A percentile compares a stretch with the other conserved stretches of the same genome.
phyloP scores from a whole-genome alignment of 2,888 invertebrate genomes.

The Trilocha varians region DNA sequence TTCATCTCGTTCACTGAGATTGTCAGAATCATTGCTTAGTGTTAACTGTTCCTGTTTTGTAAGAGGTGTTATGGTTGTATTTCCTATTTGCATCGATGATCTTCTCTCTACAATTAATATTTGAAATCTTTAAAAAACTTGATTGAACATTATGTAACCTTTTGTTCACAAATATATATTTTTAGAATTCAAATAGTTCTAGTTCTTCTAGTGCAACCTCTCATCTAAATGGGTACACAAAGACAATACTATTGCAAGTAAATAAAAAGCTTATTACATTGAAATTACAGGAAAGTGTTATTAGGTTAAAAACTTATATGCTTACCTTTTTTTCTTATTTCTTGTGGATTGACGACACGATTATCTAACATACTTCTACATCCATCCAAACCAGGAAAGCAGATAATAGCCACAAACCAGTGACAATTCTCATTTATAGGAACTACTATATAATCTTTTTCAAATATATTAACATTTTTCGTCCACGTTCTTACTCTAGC shows the following conservation, averaged over 20 bases:
- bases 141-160: no score
- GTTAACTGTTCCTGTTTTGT: conserved; percentile 70
- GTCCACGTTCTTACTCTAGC: conserved; percentile 96
- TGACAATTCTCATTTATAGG: conserved; percentile 99
- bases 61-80: conserved; percentile 74
- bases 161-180: no score
- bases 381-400: conserved; percentile 89
- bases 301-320: conserved; percentile 4
- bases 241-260: no score
- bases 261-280: no score
- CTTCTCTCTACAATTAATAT: conserved; percentile 44
- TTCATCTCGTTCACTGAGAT: conserved; percentile 82
- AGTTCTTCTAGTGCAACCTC: no score
- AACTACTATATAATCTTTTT: conserved; percentile 96
- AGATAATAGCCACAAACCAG: conserved; percentile 98
- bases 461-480: conserved; percentile 95
- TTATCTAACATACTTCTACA: conserved; percentile 79
- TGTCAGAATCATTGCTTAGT: conserved; percentile 79
- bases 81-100: conserved; percentile 78
- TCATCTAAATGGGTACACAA: no score
- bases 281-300: no score
- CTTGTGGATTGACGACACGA: conserved; percentile 67
- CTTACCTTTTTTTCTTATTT: conserved; percentile 70
- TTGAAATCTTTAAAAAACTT: neutral
- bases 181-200: no score